Evolutionary conservation across 1,140 invertebrate genomes (phyloP).

Genomic region (Lordiphosa clarofinis): DNA sequence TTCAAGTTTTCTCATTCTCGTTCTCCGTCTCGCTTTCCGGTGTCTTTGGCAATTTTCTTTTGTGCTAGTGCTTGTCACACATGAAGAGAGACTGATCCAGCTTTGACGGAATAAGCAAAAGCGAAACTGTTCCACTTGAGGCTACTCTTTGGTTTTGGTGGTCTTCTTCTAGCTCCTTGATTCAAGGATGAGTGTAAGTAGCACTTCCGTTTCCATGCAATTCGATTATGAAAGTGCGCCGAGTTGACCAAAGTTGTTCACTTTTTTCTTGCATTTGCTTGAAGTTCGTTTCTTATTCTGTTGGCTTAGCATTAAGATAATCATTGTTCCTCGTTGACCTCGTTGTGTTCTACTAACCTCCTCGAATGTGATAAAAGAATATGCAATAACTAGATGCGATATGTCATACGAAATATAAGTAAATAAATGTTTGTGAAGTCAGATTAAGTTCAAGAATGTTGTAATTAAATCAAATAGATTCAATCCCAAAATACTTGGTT

Average conservation of each 20-base stretch:
- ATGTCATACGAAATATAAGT: no score
- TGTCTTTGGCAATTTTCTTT: constrained; percentile 14
- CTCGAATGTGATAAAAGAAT: not conserved
- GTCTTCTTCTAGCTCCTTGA: constrained; percentile 31
- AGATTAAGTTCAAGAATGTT: no score
- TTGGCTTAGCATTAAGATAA: constrained; percentile 40
- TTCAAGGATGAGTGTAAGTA: constrained; percentile 74
- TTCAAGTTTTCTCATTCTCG: constrained; percentile 59
- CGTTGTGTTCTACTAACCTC: constrained; percentile 52
- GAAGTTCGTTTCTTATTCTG: constrained; percentile 31
- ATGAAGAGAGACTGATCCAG: constrained; percentile 52
- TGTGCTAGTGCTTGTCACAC: constrained; percentile 17
- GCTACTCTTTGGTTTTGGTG: constrained; percentile 29
- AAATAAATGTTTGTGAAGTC: no score
- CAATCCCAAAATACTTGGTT: no score
- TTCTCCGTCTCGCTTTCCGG: constrained; percentile 19
- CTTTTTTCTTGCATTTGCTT: constrained; percentile 24
- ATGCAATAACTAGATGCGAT: no score
- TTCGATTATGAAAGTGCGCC: constrained; percentile 53
- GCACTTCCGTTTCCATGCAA: constrained; percentile 45
- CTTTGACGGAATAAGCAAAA: constrained; percentile 40
- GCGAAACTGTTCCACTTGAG: constrained; percentile 56
- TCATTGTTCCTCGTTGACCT: constrained; percentile 30
- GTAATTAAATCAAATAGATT: no score
- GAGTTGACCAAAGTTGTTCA: constrained; percentile 43